Conservation (phyloP, 2,113 vertebrate genomes). For the Oplegnathus fasciatus region DNA sequence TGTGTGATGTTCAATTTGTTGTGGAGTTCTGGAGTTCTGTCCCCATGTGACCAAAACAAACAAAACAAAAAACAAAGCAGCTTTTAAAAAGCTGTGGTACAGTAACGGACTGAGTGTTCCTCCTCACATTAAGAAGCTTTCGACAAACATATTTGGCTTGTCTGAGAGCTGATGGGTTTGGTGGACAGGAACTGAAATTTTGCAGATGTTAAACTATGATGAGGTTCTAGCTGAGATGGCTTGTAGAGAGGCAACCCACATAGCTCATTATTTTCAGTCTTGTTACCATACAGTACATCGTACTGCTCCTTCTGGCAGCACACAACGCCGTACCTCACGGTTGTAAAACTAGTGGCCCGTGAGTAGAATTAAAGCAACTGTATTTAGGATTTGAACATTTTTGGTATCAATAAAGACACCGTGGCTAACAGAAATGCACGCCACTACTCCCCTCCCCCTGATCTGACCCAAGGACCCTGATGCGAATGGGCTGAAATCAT, state of each 20-base stretch:
- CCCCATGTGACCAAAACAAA: neutral
- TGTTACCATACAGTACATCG: neutral
- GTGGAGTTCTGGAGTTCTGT: neutral
- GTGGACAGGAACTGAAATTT: neutral
- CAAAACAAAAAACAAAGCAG: neutral
- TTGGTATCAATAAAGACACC: neutral
- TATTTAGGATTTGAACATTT: neutral
- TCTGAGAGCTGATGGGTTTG: conserved; percentile 9
- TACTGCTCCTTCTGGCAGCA: neutral
- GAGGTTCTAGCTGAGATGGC: neutral
- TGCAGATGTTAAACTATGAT: neutral
- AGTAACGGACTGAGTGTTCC: neutral
- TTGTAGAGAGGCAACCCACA: neutral
- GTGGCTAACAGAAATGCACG: too few relatives aligned
- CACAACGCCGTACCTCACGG: neutral
- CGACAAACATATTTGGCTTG: neutral
- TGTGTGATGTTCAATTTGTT: neutral
- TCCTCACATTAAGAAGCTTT: neutral
- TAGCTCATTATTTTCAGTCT: conserved; percentile 30
- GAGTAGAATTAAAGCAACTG: neutral
- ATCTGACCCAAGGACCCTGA: neutral
- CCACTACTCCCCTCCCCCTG: neutral
- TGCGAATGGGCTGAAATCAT: neutral
- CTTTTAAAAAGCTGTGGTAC: too few relatives aligned
- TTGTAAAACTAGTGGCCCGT: neutral